A percentile compares a stretch with the other conserved stretches of the same genome.
These are phyloP conservation scores for Acestrorhynchus altus DNA, from an alignment of 2,797 vertebrate genomes.

Conservation along the genomic window DNA sequence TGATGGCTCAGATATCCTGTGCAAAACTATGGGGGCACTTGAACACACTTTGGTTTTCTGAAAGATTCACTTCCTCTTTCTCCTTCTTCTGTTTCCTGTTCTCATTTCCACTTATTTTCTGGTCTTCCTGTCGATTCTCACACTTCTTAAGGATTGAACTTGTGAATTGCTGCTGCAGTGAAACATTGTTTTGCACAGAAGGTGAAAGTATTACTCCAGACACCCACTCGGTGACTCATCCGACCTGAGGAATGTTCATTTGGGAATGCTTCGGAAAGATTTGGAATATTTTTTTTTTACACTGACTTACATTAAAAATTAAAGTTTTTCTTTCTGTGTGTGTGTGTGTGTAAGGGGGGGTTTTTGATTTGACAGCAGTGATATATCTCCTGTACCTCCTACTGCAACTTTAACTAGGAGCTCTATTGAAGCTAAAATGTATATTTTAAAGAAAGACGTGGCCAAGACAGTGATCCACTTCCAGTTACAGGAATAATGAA, in stretches of 20 bases:
- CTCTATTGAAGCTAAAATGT: too few species aligned
- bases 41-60: not conserved
- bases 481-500: constrained; percentile 10
- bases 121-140: not conserved
- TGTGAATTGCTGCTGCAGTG: too few species aligned
- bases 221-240: constrained; percentile 45
- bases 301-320: too few species aligned
- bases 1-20: not conserved
- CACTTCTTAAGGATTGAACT: not conserved
- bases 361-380: too few species aligned
- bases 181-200: not conserved
- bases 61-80: not conserved
- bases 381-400: too few species aligned
- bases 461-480: too few species aligned
- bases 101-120: constrained; percentile 20
- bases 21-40: not conserved
- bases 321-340: too few species aligned
- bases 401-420: too few species aligned
- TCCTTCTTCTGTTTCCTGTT: not conserved
- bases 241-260: constrained; percentile 25
- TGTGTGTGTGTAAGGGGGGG: too few species aligned
- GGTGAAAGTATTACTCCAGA: constrained; percentile 5
- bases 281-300: too few species aligned
- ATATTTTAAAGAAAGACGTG: too few species aligned
- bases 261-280: not conserved